Conservation (phyloP, 2,113 vertebrate genomes). For the Lepus europaeus region DNA sequence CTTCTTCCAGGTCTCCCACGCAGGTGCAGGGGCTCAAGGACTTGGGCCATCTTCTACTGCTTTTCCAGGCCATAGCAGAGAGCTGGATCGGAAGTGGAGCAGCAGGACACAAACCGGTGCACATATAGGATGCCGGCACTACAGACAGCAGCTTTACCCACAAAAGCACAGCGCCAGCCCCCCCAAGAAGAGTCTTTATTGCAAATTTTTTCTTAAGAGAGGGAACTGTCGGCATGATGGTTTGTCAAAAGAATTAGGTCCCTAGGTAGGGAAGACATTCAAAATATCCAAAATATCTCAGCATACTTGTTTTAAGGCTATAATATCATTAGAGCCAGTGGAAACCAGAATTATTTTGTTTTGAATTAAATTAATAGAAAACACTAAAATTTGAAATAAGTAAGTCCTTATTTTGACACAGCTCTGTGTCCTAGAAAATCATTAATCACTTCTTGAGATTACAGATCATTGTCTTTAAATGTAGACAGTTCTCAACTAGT, state of each 20-base stretch:
- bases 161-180: too few species aligned
- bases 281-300: not conserved
- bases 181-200: not conserved
- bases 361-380: not conserved
- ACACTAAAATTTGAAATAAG: not conserved
- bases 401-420: not conserved
- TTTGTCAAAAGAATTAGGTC: not conserved
- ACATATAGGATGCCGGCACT: too few species aligned
- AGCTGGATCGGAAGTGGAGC: too few species aligned
- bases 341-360: not conserved
- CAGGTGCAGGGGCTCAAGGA: too few species aligned
- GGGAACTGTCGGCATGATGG: not conserved
- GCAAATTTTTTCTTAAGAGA: not conserved
- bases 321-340: not conserved
- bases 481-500: not conserved
- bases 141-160: too few species aligned
- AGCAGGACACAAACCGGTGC: too few species aligned
- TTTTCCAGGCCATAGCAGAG: too few species aligned
- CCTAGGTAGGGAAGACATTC: not conserved
- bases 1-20: too few species aligned
- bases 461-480: not conserved
- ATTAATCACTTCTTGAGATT: not conserved
- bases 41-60: too few species aligned
- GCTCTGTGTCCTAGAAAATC: not conserved
- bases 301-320: not conserved